Percentiles rank a stretch among this genome's conserved stretches.
phyloP scores from a whole-genome alignment of 1,140 invertebrate genomes.

The Drosophila tsacasi region DNA sequence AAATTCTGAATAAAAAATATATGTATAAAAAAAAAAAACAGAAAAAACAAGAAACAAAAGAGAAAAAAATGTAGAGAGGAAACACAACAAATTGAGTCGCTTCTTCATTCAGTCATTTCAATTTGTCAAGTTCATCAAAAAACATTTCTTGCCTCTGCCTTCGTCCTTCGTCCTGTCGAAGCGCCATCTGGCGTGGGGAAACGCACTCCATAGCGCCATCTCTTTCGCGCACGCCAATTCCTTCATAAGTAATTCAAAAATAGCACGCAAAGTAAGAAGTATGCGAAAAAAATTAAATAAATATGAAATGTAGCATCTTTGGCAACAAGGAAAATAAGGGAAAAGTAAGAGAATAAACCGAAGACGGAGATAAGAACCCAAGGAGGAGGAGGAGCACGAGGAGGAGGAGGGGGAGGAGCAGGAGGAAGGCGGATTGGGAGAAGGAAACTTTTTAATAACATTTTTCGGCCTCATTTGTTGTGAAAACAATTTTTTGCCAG shows the following conservation, averaged over 20 bases:
- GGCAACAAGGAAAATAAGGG: slow-evolving; percentile 39
- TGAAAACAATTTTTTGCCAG: slow-evolving; percentile 77
- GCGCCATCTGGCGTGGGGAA: slow-evolving; percentile 35
- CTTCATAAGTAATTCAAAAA: slow-evolving; percentile 70
- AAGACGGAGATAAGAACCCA: slow-evolving; percentile 33
- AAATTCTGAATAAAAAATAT: slow-evolving; percentile 5
- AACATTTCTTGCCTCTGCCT: slow-evolving; percentile 27
- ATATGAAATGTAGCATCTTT: slow-evolving; percentile 75
- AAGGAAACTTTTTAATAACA: slow-evolving; percentile 83
- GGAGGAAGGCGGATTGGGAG: slow-evolving; percentile 31
- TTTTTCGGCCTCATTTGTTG: slow-evolving; percentile 83
- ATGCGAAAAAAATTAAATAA: slow-evolving; percentile 76
- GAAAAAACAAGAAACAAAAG: background rate
- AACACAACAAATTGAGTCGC: slow-evolving; percentile 56
- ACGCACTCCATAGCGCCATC: slow-evolving; percentile 6
- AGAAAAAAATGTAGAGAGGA: slow-evolving; percentile 21
- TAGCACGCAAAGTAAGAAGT: slow-evolving; percentile 69
- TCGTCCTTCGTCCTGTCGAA: background rate
- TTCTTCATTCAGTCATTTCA: slow-evolving; percentile 56
- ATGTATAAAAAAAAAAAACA: background rate
- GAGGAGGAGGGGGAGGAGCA: background rate
- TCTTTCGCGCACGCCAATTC: slow-evolving; percentile 21
- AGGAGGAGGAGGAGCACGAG: background rate
- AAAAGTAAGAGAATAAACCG: slow-evolving; percentile 33
- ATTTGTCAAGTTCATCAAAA: slow-evolving; percentile 65